These are phyloP conservation scores for Diplodus puntazzo DNA, from an alignment of 2,797 vertebrate genomes.

Conservation along the genomic window DNA sequence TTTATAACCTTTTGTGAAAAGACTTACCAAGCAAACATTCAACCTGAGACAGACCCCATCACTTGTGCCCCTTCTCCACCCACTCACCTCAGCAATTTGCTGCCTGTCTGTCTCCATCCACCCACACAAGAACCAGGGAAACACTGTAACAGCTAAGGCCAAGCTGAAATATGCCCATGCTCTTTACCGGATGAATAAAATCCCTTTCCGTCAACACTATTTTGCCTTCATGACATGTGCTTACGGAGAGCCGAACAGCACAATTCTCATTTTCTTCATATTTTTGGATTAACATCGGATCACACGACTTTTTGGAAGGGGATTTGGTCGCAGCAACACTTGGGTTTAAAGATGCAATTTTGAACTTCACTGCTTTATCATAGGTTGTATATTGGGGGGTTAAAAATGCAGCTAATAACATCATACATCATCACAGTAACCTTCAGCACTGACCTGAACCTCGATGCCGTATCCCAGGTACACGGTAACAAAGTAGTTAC, in stretches of 20 bases:
- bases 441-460: constrained; percentile 91
- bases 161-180: constrained; percentile 42
- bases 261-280: background rate
- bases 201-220: background rate
- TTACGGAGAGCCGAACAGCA: constrained; percentile 8
- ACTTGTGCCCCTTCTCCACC: constrained; percentile 59
- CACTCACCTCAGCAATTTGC: constrained; percentile 65
- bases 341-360: background rate
- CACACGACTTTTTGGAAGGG: background rate
- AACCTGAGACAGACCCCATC: constrained; percentile 68
- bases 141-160: constrained; percentile 39
- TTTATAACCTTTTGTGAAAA: constrained; percentile 80
- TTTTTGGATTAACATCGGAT: constrained; percentile 14
- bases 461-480: constrained; percentile 97
- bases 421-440: background rate
- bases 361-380: background rate
- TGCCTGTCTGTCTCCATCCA: constrained; percentile 63
- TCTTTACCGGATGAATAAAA: constrained; percentile 9
- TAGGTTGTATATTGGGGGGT: background rate
- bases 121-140: constrained; percentile 58
- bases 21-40: constrained; percentile 74
- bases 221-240: constrained; percentile 13
- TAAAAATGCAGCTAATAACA: background rate
- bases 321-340: background rate
- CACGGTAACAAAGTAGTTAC: constrained; percentile 93